Conservation (phyloP, 2,113 vertebrate genomes). For the Hassar affinis region DNA sequence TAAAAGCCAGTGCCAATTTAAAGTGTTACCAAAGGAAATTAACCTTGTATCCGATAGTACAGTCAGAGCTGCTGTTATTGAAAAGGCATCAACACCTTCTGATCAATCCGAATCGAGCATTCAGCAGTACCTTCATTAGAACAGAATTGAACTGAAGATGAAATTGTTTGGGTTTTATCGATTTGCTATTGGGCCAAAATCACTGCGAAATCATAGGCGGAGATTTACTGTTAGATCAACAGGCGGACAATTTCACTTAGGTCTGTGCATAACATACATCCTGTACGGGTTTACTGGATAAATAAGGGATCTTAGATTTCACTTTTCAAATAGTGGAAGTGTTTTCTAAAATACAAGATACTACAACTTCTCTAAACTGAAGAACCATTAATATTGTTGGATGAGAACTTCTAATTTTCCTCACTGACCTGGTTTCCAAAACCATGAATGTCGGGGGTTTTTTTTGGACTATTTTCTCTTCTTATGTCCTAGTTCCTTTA, state of each 20-base stretch:
- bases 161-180: background rate
- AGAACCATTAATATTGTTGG: background rate
- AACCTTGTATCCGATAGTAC: background rate
- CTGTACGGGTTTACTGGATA: background rate
- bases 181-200: constrained; percentile 1
- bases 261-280: too few relatives aligned
- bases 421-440: background rate
- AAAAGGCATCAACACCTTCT: background rate
- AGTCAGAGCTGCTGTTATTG: background rate
- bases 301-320: background rate
- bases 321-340: background rate
- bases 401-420: background rate
- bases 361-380: background rate
- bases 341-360: background rate
- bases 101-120: background rate
- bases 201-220: background rate
- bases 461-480: background rate
- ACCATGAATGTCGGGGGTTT: background rate
- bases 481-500: background rate
- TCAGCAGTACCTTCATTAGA: background rate
- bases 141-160: background rate
- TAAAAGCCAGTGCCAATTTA: too few relatives aligned
- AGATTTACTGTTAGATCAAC: background rate
- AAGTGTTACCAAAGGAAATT: too few relatives aligned
- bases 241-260: background rate